phyloP scores from a whole-genome alignment of 2,113 vertebrate species.

The Cricetomys ansorgei region DNA sequence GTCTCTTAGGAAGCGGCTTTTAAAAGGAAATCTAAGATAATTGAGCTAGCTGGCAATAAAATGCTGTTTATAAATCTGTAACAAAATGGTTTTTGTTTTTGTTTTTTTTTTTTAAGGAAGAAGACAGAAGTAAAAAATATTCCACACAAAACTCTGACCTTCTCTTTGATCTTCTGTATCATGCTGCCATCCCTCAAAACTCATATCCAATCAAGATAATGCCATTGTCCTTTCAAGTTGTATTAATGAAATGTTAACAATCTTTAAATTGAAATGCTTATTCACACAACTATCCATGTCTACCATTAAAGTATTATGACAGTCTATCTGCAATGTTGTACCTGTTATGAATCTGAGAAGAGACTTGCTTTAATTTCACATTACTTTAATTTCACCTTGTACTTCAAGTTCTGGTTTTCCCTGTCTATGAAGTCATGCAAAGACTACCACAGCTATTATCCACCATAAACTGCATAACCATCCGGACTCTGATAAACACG shows the following conservation, averaged over 20 bases:
- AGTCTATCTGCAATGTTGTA: background rate
- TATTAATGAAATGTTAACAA: background rate
- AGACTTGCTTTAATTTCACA: background rate
- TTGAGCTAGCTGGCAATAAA: background rate
- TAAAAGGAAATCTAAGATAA: background rate
- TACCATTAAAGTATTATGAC: background rate
- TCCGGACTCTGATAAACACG: background rate
- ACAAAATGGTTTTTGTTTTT: background rate
- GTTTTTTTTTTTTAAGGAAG: background rate
- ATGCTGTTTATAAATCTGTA: background rate
- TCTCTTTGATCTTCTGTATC: background rate
- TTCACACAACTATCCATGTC: background rate
- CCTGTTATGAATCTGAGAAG: constrained; percentile 11
- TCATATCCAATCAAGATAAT: constrained; percentile 8
- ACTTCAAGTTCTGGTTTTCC: background rate
- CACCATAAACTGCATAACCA: background rate
- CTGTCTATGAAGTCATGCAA: background rate
- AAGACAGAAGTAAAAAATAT: background rate
- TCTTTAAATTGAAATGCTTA: constrained; percentile 23
- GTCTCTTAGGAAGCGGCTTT: background rate
- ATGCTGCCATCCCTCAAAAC: constrained; percentile 1
- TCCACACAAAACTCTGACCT: constrained; percentile 8
- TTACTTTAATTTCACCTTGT: too few species aligned
- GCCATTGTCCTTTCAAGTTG: background rate
- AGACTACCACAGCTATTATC: background rate